Evolutionary conservation across 92 coral and sea anemone genomes (phyloP), one percentile per base, ranked within the genome.

Genomic region (Phymanthus crucifer): DNA sequence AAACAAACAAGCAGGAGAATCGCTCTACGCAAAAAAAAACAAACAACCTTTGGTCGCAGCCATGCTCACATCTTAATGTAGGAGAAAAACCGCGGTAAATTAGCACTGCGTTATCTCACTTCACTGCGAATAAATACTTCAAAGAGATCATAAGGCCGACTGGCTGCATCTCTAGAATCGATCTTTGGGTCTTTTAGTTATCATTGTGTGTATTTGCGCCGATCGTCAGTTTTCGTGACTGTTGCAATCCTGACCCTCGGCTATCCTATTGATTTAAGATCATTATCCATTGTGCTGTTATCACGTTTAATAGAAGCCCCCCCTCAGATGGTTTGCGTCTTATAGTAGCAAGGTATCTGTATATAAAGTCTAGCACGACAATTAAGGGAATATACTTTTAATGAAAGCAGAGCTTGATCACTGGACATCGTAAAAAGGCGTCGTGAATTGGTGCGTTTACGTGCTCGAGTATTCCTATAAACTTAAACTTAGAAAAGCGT

Each of bases 261-360:
- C 23, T 69, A 69, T 32, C 73, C 45, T 34, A 34, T 34, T 38
- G 24, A 69, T 34, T 6, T 10, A 6, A 69, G 75, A 35, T 35
- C 16, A 71, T 71, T 71, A 71, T 2, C 52, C 40, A 71, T 71
- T 71, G 50, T 71, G 48, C 35, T 71, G 52, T 71, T 71, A 71
- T 38, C 75, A 18, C 33, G 52, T 71, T 71, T 19, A 19, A 71
- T 11, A n/a, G 18, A 40, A 45, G 32, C 16, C 68, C 68, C 68
- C 68, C 23, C 10, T 38, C 34, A 71, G 1, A 29, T 23, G 14
- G 27, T 36, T 24, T 71, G 40, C 8, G 24, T 71, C 7, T 8
- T 34, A n/a, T 16, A 18, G 21, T 40, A 13, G 32, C 64, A 54
- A 19, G 64, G 31, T 21, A 40, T 24, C 13, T 35, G 35, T 40